These are phyloP conservation scores for Syngnathus floridae DNA, from an alignment of 2,113 vertebrate genomes.

Conservation along the genomic window DNA sequence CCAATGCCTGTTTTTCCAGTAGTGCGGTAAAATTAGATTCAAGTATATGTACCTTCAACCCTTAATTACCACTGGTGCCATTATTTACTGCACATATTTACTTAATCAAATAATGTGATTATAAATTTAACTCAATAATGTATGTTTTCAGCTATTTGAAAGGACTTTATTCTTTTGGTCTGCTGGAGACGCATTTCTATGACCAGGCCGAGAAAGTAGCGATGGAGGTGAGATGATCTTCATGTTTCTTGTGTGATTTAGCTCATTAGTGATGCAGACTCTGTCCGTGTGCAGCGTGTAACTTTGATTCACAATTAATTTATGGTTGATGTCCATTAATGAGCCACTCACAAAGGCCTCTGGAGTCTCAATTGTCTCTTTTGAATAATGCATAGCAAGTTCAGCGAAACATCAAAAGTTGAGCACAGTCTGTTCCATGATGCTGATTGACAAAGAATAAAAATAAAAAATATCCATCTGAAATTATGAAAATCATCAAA, in stretches of 20 bases:
- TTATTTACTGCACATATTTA: no score
- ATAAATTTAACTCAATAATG: neutral
- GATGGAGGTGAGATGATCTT: slow-evolving; percentile 73
- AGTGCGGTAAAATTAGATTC: neutral
- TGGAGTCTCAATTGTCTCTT: neutral
- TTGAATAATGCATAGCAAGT: slow-evolving; percentile 18
- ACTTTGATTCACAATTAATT: slow-evolving; percentile 1
- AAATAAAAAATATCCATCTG: neutral
- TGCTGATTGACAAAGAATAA: neutral
- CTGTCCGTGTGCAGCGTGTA: slow-evolving; percentile 7
- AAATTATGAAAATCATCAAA: neutral
- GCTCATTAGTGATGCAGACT: neutral
- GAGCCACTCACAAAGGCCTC: slow-evolving; percentile 7
- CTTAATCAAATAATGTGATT: neutral
- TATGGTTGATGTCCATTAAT: slow-evolving; percentile 9
- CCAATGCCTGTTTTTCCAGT: neutral
- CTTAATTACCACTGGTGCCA: neutral
- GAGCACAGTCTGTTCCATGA: neutral
- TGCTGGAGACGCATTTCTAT: slow-evolving; percentile 83
- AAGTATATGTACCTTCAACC: neutral
- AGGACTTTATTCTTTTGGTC: slow-evolving; percentile 85
- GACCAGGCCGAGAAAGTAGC: slow-evolving; percentile 83
- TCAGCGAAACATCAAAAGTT: neutral
- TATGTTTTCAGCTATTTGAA: slow-evolving; percentile 78
- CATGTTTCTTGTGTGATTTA: neutral